These are phyloP conservation scores for Phylloscopus trochiloides DNA, from an alignment of 2,113 vertebrate species.

Conservation along the genomic window DNA sequence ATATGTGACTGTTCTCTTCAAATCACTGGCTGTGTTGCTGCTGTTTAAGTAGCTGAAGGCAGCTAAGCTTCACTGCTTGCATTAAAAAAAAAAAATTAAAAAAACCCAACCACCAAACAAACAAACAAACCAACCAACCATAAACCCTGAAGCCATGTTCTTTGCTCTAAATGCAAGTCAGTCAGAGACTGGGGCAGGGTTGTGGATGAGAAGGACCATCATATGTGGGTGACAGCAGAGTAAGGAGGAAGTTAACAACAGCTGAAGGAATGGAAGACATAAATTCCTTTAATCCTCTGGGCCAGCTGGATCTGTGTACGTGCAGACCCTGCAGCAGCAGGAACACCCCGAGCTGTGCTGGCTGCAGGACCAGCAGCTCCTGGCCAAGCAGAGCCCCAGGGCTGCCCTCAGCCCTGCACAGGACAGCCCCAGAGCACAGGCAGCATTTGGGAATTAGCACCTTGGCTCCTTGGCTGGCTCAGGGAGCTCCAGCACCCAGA, in stretches of 20 bases:
- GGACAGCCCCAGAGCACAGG: neutral
- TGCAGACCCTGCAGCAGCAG: neutral
- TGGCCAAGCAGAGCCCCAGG: neutral
- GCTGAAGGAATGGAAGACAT: neutral
- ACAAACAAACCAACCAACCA: neutral
- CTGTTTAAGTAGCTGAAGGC: neutral
- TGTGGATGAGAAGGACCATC: neutral
- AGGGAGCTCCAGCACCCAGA: neutral
- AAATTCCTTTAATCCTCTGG: neutral
- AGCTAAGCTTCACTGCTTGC: neutral
- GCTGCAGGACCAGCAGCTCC: neutral
- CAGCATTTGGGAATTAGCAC: neutral
- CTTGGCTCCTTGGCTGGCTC: neutral
- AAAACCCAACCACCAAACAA: neutral
- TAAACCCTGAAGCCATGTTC: neutral
- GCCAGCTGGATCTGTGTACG: neutral
- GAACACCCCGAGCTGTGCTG: rapidly evolving
- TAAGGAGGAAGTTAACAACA: neutral
- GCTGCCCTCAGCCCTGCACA: neutral
- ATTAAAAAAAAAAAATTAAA: neutral
- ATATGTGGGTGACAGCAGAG: rapidly evolving
- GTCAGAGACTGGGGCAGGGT: neutral
- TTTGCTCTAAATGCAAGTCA: neutral
- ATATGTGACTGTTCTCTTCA: neutral
- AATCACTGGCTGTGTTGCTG: neutral